These are phyloP conservation scores for Drosophila nigromelanica DNA, from an alignment of 1,140 invertebrate species.

Conservation along the genomic window DNA sequence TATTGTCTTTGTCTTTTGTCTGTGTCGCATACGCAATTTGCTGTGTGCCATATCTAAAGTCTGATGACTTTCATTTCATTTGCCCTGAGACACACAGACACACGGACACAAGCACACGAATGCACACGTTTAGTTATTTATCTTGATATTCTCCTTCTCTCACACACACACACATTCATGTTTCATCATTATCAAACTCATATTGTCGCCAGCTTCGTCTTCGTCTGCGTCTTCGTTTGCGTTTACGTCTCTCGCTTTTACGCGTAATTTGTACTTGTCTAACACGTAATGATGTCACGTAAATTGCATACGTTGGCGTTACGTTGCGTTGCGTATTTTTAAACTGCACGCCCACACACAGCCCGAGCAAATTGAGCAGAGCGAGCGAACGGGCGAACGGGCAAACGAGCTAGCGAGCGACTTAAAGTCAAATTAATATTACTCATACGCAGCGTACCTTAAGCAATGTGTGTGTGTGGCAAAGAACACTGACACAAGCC, in stretches of 20 bases:
- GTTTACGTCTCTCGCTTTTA: slow-evolving; percentile 12
- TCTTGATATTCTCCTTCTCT: slow-evolving; percentile 62
- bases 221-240: slow-evolving; percentile 14
- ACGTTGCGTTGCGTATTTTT: slow-evolving; percentile 74
- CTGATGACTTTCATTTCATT: slow-evolving; percentile 79
- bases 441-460: slow-evolving; percentile 65
- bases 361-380: slow-evolving; percentile 43
- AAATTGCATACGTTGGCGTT: slow-evolving; percentile 81
- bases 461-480: slow-evolving; percentile 34
- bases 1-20: slow-evolving; percentile 64
- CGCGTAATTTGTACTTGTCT: slow-evolving; percentile 82
- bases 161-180: slow-evolving; percentile 40
- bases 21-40: slow-evolving; percentile 73
- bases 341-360: slow-evolving; percentile 39
- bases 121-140: slow-evolving; percentile 63
- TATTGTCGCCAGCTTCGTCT: slow-evolving; percentile 67
- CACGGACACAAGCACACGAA: slow-evolving; percentile 4
- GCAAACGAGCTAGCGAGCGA: slow-evolving; percentile 32
- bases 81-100: slow-evolving; percentile 38
- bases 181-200: slow-evolving; percentile 82
- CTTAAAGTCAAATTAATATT: slow-evolving; percentile 82
- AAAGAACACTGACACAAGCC: slow-evolving; percentile 26
- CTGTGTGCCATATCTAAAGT: slow-evolving; percentile 57
- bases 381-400: slow-evolving; percentile 14
- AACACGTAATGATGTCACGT: slow-evolving; percentile 82